These are phyloP conservation scores for Hecatera dysodea DNA, from an alignment of 2,888 invertebrate genomes.

Conservation along the genomic window DNA sequence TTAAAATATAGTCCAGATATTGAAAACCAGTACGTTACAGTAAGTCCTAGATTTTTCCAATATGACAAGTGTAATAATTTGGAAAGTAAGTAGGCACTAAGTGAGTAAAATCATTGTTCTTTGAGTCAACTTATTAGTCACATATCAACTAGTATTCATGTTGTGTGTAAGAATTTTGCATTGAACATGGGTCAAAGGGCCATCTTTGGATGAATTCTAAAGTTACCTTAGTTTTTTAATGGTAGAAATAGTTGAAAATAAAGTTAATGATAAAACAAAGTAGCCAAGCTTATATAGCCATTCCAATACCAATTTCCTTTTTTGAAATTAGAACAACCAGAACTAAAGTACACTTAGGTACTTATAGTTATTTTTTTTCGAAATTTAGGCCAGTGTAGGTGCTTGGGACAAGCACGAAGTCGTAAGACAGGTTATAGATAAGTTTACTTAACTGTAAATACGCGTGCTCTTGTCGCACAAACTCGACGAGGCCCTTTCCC, in stretches of 20 bases:
- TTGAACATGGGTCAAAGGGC: neutral
- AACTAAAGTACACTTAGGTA: neutral
- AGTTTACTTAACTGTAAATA: slow-evolving; percentile 61
- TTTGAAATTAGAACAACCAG: slow-evolving; percentile 14
- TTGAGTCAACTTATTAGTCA: slow-evolving; percentile 5
- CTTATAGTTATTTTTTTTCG: slow-evolving; percentile 18
- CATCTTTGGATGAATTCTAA: neutral
- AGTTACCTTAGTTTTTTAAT: too few species aligned
- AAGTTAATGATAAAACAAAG: neutral
- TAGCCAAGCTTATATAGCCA: neutral
- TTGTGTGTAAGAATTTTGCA: neutral
- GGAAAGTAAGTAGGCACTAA: neutral
- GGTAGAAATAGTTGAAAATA: slow-evolving; percentile 2
- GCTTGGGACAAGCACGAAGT: slow-evolving; percentile 40
- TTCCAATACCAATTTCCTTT: neutral
- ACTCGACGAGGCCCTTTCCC: slow-evolving; percentile 21
- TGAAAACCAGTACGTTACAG: neutral
- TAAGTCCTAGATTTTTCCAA: neutral
- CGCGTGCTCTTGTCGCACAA: slow-evolving; percentile 39
- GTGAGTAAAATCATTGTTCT: slow-evolving; percentile 23
- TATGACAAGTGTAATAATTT: neutral
- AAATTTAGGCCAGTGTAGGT: slow-evolving; percentile 52
- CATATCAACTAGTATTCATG: neutral
- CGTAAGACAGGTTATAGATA: slow-evolving; percentile 64
- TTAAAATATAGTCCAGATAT: neutral